These are phyloP conservation scores for Aquatica leii DNA, from an alignment of 2,888 invertebrate species.

Conservation along the genomic window DNA sequence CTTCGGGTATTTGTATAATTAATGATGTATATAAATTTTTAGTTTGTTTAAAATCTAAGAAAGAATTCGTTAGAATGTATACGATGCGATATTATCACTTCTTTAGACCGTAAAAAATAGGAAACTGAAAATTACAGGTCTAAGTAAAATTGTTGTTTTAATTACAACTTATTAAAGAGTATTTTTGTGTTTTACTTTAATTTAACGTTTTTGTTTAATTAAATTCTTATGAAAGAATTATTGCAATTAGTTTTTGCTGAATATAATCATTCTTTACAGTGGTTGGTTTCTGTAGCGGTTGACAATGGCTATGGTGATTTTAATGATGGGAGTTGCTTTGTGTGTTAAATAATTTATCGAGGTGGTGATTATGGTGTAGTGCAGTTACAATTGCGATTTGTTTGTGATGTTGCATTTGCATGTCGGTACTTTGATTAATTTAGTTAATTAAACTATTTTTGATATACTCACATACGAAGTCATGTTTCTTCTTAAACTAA, in stretches of 20 bases:
- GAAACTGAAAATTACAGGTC: conserved; percentile 10
- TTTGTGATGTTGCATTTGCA: conserved; percentile 8
- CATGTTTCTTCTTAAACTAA: no score
- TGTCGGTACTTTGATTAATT: no score
- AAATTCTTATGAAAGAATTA: background rate
- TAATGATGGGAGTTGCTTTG: conserved; percentile 7
- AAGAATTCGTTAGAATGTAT: background rate
- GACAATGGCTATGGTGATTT: no score
- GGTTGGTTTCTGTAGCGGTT: no score
- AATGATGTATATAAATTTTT: conserved; percentile 7
- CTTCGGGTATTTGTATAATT: background rate
- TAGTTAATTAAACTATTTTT: no score
- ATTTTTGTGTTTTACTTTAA: conserved; percentile 1
- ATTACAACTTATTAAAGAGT: background rate
- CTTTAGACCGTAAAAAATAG: conserved; percentile 8
- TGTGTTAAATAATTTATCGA: conserved; percentile 10
- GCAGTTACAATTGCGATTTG: background rate
- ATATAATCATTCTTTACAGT: no score
- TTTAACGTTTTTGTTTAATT: background rate
- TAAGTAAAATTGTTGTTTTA: background rate
- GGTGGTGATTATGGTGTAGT: conserved; percentile 4
- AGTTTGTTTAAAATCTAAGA: conserved; percentile 9
- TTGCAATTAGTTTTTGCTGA: no score
- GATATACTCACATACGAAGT: no score
- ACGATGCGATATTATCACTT: conserved; percentile 9